These are phyloP conservation scores for Yponomeuta malinellus DNA, from an alignment of 2,888 invertebrate species.

Conservation along the genomic window DNA sequence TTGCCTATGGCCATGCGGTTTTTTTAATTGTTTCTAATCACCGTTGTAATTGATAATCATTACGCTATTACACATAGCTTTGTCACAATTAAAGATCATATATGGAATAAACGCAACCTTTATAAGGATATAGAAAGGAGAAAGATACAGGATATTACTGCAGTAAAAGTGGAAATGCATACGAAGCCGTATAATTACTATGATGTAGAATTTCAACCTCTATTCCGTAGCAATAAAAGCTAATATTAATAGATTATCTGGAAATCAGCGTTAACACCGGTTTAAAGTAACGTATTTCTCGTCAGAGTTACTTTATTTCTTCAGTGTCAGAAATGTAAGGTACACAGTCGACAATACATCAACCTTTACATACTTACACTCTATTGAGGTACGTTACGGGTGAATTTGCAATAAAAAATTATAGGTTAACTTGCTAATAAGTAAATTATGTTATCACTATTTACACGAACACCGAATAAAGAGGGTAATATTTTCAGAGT, in stretches of 20 bases:
- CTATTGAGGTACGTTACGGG: too few relatives aligned
- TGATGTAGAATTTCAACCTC: background rate
- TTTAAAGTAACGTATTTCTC: too few relatives aligned
- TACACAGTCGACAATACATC: too few relatives aligned
- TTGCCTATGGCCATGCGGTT: background rate
- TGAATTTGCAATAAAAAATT: too few relatives aligned
- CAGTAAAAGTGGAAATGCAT: background rate
- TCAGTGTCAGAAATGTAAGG: too few relatives aligned
- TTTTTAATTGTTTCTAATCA: background rate
- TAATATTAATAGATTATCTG: background rate
- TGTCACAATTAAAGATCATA: background rate
- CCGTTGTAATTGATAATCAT: background rate
- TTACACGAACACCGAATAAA: too few relatives aligned
- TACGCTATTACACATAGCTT: background rate
- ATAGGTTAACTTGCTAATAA: too few relatives aligned
- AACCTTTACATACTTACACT: too few relatives aligned
- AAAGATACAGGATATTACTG: background rate
- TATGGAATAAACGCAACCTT: background rate
- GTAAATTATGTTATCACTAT: too few relatives aligned
- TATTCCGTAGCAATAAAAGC: background rate
- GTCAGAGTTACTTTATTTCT: too few relatives aligned
- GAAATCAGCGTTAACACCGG: background rate
- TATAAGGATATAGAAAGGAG: background rate
- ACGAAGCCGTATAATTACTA: background rate
- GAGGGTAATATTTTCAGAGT: too few relatives aligned